Percentiles rank a stretch among this genome's conserved stretches.
phyloP scores from a whole-genome alignment of 2,797 vertebrate genomes.

The Threskiornis aethiopicus region DNA sequence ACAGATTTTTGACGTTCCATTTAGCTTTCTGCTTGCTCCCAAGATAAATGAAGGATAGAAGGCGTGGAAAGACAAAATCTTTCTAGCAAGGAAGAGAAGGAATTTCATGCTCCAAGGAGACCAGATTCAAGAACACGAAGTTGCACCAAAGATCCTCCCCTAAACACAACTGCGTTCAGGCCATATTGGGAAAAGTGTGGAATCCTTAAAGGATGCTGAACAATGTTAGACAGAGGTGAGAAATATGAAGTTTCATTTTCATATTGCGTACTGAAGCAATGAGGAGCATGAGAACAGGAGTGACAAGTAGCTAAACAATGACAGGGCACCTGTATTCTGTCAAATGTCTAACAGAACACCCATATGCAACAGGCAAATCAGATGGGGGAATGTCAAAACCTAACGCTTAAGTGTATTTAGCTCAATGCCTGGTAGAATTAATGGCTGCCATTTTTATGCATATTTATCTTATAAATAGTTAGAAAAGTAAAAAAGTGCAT shows the following conservation, averaged over 20 bases:
- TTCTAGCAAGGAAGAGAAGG: neutral
- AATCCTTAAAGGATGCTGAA: neutral
- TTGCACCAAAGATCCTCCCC: neutral
- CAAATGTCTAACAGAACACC: neutral
- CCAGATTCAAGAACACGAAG: neutral
- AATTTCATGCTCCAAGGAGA: neutral
- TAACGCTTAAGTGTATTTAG: neutral
- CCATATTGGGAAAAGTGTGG: no score
- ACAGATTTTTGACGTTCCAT: neutral
- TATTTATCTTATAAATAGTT: neutral
- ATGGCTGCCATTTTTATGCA: neutral
- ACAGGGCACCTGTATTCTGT: neutral
- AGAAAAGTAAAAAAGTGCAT: neutral
- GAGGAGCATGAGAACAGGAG: neutral
- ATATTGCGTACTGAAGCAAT: neutral
- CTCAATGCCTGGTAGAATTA: neutral
- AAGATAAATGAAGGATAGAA: neutral
- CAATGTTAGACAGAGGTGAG: neutral
- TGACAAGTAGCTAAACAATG: neutral
- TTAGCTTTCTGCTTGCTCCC: neutral
- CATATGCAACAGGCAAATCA: neutral
- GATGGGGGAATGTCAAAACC: neutral
- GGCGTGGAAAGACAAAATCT: neutral
- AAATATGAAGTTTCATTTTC: neutral
- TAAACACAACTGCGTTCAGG: neutral